Percentiles rank a stretch among this genome's conserved stretches.
phyloP scores from a whole-genome alignment of 2,888 invertebrate genomes.

The Galeruca laticollis region DNA sequence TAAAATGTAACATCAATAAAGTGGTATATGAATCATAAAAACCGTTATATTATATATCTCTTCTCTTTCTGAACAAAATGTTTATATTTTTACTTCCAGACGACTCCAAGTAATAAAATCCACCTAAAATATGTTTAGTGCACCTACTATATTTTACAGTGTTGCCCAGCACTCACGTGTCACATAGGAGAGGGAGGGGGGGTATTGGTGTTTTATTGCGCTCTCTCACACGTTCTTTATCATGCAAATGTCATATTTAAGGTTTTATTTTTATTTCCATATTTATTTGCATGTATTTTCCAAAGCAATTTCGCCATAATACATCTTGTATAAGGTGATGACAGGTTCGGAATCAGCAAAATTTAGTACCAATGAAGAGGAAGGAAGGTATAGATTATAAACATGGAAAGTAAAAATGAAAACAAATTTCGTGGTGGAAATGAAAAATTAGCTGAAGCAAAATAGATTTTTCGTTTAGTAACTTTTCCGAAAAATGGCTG shows the following conservation, averaged over 20 bases:
- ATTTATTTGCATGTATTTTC: constrained; percentile 51
- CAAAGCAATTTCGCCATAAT: constrained; percentile 48
- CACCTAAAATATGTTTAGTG: constrained; percentile 40
- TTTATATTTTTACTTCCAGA: constrained; percentile 42
- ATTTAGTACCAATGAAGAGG: too few relatives aligned
- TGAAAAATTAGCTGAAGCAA: too few relatives aligned
- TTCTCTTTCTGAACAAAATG: constrained; percentile 31
- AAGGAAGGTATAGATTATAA: too few relatives aligned
- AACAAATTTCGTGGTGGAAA: too few relatives aligned
- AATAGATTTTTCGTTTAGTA: too few relatives aligned
- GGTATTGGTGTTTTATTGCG: constrained; percentile 35
- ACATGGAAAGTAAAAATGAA: too few relatives aligned
- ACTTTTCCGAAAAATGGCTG: too few relatives aligned
- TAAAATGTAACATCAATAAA: constrained; percentile 34
- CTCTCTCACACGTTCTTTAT: constrained; percentile 43
- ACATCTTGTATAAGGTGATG: constrained; percentile 48
- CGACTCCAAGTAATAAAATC: constrained; percentile 38
- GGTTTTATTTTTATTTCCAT: constrained; percentile 45
- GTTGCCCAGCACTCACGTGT: constrained; percentile 35
- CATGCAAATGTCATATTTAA: constrained; percentile 48
- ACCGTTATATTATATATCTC: constrained; percentile 13
- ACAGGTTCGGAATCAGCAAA: constrained; percentile 35
- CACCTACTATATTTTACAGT: constrained; percentile 46
- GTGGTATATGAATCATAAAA: constrained; percentile 28
- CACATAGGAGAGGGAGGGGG: constrained; percentile 34